Evolutionary conservation across 2,797 vertebrate genomes (phyloP), one percentile per base, ranked within the genome.

Genomic region (Pseudotriccus pelzelni): DNA sequence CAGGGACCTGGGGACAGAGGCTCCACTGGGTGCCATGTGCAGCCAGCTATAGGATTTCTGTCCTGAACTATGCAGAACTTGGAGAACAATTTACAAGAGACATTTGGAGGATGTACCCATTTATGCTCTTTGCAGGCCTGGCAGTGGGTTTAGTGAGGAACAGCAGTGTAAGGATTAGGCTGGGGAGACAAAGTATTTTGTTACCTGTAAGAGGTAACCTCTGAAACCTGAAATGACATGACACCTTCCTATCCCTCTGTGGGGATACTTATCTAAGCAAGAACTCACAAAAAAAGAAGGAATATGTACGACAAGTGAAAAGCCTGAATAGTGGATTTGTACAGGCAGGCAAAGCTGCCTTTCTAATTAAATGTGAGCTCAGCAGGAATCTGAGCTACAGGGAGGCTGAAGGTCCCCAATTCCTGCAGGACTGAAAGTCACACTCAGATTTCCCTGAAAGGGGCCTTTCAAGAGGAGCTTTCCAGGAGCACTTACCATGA

Each of bases 401-500:
- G 30, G 46, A 87, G 41, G 43, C 34, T 37, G 49, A 67, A 70
- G 55, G 37, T 21, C 37, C 47, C 36, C 1, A 7, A 43, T 21
- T 36, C 72, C 66, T 39, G 25, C n/a, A 50, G 49, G 19, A 73
- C 9, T 46, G 49, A 75, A 90, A 80, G 41, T 37, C 58, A 36
- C 1, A 24, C 14, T 72, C 56, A 80, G 76, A 6, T 24, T 62
- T 81, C 76, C 44, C 37, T 72, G 69, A 75, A 39, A 1, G 15
- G 59, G 25, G 46, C 15, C 25, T 66, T 68, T 46, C 53, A 43
- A 28, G 20, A 60, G 32, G 36, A 58, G 49, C 63, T 50, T 80
- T 58, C 58, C 55, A 73, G 46, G 18, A 86, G 9, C 59, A 97
- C 99, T 99, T 97, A 99, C 99, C 98, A 99, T 99, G 93, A 99